A percentile compares a stretch with the other conserved stretches of the same genome.
These are phyloP conservation scores for Sebastiscus albofasciatus DNA, from an alignment of 2,797 vertebrate species.

Conservation along the genomic window DNA sequence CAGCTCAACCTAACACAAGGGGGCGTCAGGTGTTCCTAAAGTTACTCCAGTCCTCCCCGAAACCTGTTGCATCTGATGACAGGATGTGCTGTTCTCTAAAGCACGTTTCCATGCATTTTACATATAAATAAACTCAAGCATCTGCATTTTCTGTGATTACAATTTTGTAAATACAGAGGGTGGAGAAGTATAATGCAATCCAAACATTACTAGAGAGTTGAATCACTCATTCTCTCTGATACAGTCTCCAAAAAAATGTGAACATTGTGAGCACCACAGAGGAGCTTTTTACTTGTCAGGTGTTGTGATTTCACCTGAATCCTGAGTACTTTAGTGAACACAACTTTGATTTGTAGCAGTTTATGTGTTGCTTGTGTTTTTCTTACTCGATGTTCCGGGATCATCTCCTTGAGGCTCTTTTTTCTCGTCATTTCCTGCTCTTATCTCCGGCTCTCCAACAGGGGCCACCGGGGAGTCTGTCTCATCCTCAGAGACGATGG, in stretches of 20 bases:
- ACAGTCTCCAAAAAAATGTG: background rate
- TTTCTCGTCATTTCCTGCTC: background rate
- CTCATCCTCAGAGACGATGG: background rate
- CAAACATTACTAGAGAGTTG: background rate
- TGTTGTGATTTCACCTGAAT: background rate
- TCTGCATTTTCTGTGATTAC: background rate
- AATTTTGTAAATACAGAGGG: background rate
- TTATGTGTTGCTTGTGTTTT: background rate
- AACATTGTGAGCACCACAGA: background rate
- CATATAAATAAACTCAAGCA: background rate
- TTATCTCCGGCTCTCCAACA: background rate
- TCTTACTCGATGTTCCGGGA: slow-evolving; percentile 25
- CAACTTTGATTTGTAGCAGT: background rate
- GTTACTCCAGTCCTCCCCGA: slow-evolving; percentile 22
- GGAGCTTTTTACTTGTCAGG: background rate
- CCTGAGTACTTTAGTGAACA: background rate
- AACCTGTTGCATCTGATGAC: slow-evolving; percentile 57
- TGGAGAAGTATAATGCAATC: background rate
- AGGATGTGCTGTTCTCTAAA: background rate
- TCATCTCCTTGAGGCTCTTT: accelerated
- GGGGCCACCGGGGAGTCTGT: background rate
- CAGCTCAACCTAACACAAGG: slow-evolving; percentile 64
- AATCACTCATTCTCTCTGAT: background rate
- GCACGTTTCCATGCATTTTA: background rate
- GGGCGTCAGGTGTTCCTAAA: slow-evolving; percentile 66